These are phyloP conservation scores for Anguilla pacifica DNA, from an alignment of 2,797 vertebrate species.

Conservation along the genomic window DNA sequence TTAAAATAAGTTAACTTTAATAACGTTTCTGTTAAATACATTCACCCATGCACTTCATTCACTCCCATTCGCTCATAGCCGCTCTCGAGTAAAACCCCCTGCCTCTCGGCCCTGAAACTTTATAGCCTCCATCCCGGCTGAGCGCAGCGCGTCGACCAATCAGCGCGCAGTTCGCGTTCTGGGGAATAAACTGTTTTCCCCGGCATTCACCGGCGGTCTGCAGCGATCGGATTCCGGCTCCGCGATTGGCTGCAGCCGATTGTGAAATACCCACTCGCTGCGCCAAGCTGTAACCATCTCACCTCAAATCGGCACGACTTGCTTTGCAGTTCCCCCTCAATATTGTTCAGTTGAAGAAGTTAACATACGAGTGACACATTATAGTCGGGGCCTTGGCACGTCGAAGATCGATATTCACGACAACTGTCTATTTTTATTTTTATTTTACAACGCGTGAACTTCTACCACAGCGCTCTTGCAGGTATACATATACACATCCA, in stretches of 20 bases:
- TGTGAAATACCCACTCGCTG: background rate
- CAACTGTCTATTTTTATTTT: background rate
- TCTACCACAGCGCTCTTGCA: too few relatives aligned
- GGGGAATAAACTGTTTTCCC: background rate
- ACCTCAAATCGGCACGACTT: background rate
- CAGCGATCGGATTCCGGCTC: too few relatives aligned
- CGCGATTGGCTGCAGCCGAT: slow-evolving; percentile 4
- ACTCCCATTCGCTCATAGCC: background rate
- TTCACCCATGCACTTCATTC: background rate
- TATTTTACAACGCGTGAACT: background rate
- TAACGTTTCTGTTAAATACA: slow-evolving; percentile 9
- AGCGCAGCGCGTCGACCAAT: slow-evolving; percentile 11
- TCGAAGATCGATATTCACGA: background rate
- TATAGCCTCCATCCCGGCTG: slow-evolving; percentile 25
- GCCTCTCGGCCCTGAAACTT: background rate
- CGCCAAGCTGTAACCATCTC: slow-evolving; percentile 4
- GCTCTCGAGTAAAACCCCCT: background rate
- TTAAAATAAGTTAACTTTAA: slow-evolving; percentile 13
- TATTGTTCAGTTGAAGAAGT: background rate
- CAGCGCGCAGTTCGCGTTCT: background rate
- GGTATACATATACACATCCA: too few relatives aligned
- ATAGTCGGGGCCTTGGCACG: background rate
- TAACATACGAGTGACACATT: background rate
- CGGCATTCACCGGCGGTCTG: background rate
- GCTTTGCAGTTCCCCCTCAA: background rate